Evolutionary conservation across 2,797 vertebrate genomes (phyloP), one percentile per base, ranked within the genome.

Genomic region (Xyrichtys novacula): DNA sequence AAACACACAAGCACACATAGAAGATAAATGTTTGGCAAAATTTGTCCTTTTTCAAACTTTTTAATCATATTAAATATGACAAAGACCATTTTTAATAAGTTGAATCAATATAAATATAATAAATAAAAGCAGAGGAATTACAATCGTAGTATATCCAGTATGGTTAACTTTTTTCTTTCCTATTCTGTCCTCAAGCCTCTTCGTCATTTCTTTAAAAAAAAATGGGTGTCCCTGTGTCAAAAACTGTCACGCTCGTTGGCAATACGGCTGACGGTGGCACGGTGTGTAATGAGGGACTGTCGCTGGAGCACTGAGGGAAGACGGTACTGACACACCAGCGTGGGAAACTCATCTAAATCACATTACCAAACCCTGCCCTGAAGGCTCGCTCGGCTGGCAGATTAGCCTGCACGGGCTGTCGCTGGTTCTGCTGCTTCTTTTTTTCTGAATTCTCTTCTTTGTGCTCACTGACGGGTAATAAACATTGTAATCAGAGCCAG

Each of bases 281-380:
- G 44, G 90, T 92, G 91, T 84, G 85, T 93, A 93, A 93, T 93
- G 92, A 92, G 91, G 85, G 79, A 82, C 87, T 88, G 87, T 89
- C 85, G 65, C 84, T 57, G 79, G 78, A 80, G 85, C 88, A 60
- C 85, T 81, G 87, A 87, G 86, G 84, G 77, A 87, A 90, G 87
- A 89, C 83, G 81, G 74, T 57, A 36, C 78, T 90, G 90, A 91
- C 88, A 91, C 81, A 52, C 76, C 83, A 71, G 85, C 71, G 71
- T 84, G 85, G 81, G 88, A 93, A 93, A 91, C 88, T 91, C 88
- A 92, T 93, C 89, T 92, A 93, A 94, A 94, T 92, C 88, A 91
- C 90, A 93, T 93, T 93, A 93, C 89, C 76, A 87, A 88, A 76
- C 65, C 75, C 76, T 83, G 84, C 80, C 85, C 89, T n/a, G 81